phyloP scores from a whole-genome alignment of 2,797 vertebrate species.

The Anabacerthia variegaticeps region DNA sequence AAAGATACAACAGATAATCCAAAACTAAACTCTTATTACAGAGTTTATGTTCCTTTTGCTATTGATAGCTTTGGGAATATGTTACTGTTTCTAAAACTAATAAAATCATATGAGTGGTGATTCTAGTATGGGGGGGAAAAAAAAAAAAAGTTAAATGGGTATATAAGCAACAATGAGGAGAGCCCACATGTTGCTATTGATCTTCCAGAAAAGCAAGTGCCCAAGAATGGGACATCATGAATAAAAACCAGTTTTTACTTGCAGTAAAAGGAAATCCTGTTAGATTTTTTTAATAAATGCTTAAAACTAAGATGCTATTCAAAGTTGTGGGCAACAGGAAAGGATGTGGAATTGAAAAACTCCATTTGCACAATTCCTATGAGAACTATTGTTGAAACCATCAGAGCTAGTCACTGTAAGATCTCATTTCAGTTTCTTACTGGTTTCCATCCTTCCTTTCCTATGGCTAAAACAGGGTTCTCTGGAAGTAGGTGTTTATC shows the following conservation, averaged over 20 bases:
- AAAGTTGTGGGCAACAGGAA: background rate
- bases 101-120: background rate
- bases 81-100: background rate
- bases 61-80: background rate
- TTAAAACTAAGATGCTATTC: background rate
- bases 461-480: background rate
- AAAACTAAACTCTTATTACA: background rate
- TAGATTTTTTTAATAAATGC: background rate
- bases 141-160: background rate
- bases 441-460: conserved; percentile 1
- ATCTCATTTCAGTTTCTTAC: background rate
- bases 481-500: background rate
- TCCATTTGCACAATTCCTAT: background rate
- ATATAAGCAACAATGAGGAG: background rate
- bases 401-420: background rate
- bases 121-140: background rate
- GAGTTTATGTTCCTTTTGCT: background rate
- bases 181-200: background rate
- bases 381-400: background rate
- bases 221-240: background rate
- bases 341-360: background rate
- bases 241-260: background rate
- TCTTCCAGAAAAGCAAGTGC: background rate
- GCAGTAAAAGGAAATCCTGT: conserved; percentile 14
- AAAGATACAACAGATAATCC: background rate